Evolutionary conservation across 2,888 invertebrate species (phyloP), one percentile per base, ranked within the genome.

Genomic region (Melanophora roralis): DNA sequence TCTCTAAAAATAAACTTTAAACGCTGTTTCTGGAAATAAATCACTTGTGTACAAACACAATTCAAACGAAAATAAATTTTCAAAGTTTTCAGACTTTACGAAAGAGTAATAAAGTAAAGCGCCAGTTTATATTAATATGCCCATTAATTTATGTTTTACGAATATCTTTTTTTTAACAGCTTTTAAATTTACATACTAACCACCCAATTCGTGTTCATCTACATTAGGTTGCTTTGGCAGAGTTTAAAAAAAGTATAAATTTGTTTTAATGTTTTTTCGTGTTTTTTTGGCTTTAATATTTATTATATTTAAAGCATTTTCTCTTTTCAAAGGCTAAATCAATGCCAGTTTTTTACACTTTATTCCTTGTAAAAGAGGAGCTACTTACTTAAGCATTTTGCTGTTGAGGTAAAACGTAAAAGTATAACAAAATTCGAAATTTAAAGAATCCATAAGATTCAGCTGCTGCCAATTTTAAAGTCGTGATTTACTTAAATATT

Each of bases 381-480:
- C 40, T 69, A 69, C 38, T 45, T 51, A 59, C 57, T 69, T 65
- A 47, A 69, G 65, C 64, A 74, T 53, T 62, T 68, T 55, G 77
- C 60, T 72, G 34, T 32, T 62, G 21, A 1, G 9, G 14, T 38
- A 49, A 32, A 32, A 43, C 32, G 11, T 16, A 27, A 65, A 51
- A 53, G 38, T 5, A 45, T 27, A 8, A 16, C 4, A 47, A 53
- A 62, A 68, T 36, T 21, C 14, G 21, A 75, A 19, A 71, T 60
- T n/a, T n/a, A n/a, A n/a, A n/a, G 45, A 55, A 72, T 62, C 64
- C 32, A 45, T 68, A 68, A 59, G 16, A 57, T 59, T 74, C 73
- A 78, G 73, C 64, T 74, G 74, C 69, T 68, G 73, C 64, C 64
- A 78, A 53, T 64, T 64, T 73, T 64, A 14, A 68, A n/a, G 49